Conservation (phyloP, 2,888 invertebrate genomes). For the Isotomurus palustris region DNA sequence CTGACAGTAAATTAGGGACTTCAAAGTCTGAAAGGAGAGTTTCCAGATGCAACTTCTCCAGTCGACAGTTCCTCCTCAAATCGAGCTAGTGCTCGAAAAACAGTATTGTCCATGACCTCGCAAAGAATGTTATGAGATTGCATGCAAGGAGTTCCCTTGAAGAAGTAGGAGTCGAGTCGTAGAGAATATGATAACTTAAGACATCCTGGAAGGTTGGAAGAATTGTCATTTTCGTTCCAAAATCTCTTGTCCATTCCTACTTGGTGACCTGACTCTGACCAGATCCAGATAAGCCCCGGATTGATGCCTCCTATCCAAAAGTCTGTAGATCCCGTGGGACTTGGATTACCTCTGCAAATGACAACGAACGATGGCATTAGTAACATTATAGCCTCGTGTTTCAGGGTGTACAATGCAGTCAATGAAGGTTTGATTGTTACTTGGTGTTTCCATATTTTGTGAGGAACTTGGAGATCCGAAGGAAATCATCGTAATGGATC, state of each 20-base stretch:
- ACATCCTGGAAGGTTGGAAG: slow-evolving; percentile 40
- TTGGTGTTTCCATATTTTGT: slow-evolving; percentile 29
- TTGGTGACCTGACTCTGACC: slow-evolving; percentile 45
- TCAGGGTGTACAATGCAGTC: not conserved
- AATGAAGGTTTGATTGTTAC: slow-evolving; percentile 6
- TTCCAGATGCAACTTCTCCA: slow-evolving; percentile 1
- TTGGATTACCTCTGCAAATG: slow-evolving; percentile 11
- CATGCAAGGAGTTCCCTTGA: slow-evolving; percentile 39
- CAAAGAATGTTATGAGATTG: slow-evolving; percentile 43
- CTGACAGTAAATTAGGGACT: too few species aligned
- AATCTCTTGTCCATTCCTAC: slow-evolving; percentile 41
- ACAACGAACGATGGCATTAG: not conserved
- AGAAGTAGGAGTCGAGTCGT: slow-evolving; percentile 37
- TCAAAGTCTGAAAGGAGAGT: too few species aligned
- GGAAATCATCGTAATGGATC: slow-evolving; percentile 40
- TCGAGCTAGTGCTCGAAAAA: slow-evolving; percentile 36
- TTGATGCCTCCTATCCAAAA: slow-evolving; percentile 46
- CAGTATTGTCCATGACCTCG: slow-evolving; percentile 43
- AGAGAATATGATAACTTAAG: slow-evolving; percentile 40
- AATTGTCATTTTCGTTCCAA: slow-evolving; percentile 45
- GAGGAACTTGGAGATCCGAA: slow-evolving; percentile 36
- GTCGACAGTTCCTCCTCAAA: slow-evolving; percentile 35
- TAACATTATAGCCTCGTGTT: not conserved
- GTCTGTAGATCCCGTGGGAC: slow-evolving; percentile 31
- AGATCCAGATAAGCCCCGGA: slow-evolving; percentile 45